phyloP scores from a whole-genome alignment of 2,888 invertebrate species.

The Colostygia pectinataria region DNA sequence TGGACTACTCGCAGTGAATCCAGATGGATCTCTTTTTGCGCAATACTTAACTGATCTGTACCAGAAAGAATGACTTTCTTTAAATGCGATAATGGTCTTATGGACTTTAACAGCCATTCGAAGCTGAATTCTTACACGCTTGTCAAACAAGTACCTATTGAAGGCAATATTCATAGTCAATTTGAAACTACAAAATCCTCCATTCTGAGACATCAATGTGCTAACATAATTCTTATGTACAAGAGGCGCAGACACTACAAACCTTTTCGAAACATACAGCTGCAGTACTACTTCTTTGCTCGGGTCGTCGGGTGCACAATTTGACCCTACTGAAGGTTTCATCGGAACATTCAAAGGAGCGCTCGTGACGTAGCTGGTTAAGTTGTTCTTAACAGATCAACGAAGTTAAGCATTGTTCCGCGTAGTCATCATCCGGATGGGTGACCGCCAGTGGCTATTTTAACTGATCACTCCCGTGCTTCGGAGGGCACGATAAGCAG shows the following conservation, averaged over 20 bases:
- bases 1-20: conserved; percentile 23
- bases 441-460: too few species aligned
- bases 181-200: background rate
- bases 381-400: too few species aligned
- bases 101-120: background rate
- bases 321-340: background rate
- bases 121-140: background rate
- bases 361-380: too few species aligned
- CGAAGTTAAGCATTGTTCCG: too few species aligned
- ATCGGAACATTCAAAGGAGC: too few species aligned
- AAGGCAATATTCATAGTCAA: background rate
- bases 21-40: conserved; percentile 3
- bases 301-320: background rate
- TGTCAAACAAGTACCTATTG: background rate
- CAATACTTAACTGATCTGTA: background rate
- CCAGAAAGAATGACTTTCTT: background rate
- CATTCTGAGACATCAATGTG: background rate
- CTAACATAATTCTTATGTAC: background rate
- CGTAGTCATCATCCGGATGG: too few species aligned
- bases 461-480: too few species aligned
- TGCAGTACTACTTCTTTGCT: background rate
- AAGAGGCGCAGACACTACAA: too few species aligned
- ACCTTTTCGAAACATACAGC: background rate
- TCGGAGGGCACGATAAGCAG: too few species aligned
- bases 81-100: background rate